These are phyloP conservation scores for Rhagonycha lutea DNA, from an alignment of 2,888 invertebrate species.

Conservation along the genomic window DNA sequence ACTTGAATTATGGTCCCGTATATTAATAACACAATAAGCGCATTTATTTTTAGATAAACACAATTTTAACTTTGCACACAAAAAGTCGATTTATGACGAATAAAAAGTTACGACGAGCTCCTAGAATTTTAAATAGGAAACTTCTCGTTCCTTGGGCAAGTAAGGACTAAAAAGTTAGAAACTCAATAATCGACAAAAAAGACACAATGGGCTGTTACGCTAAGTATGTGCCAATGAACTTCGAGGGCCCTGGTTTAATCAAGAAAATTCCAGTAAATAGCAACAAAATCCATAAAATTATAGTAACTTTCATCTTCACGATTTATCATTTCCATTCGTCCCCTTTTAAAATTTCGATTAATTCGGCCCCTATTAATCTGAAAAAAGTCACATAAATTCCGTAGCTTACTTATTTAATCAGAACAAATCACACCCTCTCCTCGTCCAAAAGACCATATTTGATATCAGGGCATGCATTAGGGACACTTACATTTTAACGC, in stretches of 20 bases:
- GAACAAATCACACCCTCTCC: conserved; percentile 24
- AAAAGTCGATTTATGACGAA: not conserved
- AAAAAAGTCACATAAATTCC: conserved; percentile 32
- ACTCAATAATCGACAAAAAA: not conserved
- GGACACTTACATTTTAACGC: conserved; percentile 38
- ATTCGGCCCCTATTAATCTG: conserved; percentile 12
- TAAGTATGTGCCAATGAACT: not conserved
- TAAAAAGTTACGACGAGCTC: not conserved
- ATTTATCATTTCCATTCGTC: not conserved
- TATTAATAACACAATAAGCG: not conserved
- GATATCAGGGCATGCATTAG: conserved; percentile 30
- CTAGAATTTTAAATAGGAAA: not conserved
- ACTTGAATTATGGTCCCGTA: not conserved
- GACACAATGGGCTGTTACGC: not conserved
- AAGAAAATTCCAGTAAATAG: not conserved
- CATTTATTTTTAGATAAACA: not conserved
- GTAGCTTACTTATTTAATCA: conserved; percentile 30
- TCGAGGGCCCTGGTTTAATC: not conserved
- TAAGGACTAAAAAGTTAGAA: not conserved
- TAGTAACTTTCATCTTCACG: not conserved
- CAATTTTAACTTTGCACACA: not conserved
- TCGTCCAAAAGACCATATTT: conserved; percentile 6
- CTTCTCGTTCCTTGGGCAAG: not conserved
- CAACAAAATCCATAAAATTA: not conserved
- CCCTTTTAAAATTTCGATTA: not conserved